Conservation (phyloP, 2,797 vertebrate species). For the Poecilia wingei region DNA sequence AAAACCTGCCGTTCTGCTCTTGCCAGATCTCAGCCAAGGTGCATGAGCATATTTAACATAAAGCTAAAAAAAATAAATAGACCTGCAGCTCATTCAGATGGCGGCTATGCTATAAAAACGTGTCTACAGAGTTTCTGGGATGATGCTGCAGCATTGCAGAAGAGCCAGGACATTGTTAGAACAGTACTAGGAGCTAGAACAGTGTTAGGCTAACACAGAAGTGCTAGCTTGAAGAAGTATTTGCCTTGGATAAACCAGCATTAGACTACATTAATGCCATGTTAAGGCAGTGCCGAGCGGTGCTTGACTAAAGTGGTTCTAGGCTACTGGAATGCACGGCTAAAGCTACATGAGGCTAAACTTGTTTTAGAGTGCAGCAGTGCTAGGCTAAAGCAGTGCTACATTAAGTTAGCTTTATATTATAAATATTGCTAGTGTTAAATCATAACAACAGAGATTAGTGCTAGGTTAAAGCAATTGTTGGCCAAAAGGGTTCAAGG, state of each 20-base stretch:
- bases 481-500: background rate
- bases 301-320: background rate
- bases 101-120: background rate
- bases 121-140: background rate
- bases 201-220: background rate
- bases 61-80: conserved; percentile 23
- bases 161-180: background rate
- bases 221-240: background rate
- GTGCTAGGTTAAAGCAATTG: background rate
- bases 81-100: conserved; percentile 4
- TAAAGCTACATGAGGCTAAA: background rate
- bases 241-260: background rate
- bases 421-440: background rate
- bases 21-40: conserved; percentile 1
- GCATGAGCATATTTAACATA: conserved; percentile 23
- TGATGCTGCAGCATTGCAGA: background rate
- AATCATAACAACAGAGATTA: background rate
- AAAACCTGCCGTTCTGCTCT: conserved; percentile 23
- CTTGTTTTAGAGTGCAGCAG: background rate
- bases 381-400: background rate
- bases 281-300: background rate
- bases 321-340: background rate
- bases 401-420: background rate
- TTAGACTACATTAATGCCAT: background rate
- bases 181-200: background rate